Conservation (phyloP, 1,140 invertebrate species). For the Brachystomella parvula region DNA sequence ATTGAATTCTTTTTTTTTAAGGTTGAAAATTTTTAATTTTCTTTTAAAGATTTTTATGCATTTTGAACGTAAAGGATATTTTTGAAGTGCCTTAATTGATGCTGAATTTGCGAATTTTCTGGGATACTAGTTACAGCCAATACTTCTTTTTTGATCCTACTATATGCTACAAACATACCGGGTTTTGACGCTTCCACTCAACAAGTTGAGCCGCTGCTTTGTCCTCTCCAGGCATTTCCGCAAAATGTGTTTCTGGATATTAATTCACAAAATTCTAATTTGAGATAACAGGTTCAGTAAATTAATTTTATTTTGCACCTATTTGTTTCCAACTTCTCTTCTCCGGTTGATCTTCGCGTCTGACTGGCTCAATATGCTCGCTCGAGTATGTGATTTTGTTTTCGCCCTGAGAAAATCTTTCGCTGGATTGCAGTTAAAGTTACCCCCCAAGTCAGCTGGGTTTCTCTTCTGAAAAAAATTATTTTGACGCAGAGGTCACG, state of each 20-base stretch:
- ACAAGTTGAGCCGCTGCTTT: slow-evolving; percentile 48
- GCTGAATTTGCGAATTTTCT: background rate
- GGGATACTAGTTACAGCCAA: background rate
- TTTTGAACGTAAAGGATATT: background rate
- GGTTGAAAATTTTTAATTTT: background rate
- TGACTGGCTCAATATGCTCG: too few species aligned
- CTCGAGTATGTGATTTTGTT: too few species aligned
- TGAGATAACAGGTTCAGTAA: too few species aligned
- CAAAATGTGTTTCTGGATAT: too few species aligned
- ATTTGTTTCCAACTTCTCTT: too few species aligned
- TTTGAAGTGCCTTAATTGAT: background rate
- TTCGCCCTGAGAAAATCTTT: too few species aligned
- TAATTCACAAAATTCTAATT: too few species aligned
- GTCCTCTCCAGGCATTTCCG: slow-evolving; percentile 46
- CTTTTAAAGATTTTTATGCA: background rate
- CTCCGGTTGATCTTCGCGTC: background rate
- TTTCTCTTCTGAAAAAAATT: too few species aligned
- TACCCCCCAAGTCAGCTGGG: too few species aligned
- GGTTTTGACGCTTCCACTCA: slow-evolving; percentile 41
- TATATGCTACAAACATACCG: slow-evolving; percentile 12
- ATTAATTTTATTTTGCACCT: too few species aligned
- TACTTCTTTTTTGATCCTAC: background rate
- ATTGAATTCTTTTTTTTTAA: background rate
- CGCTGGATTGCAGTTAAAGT: too few species aligned
- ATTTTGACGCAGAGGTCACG: background rate